Percentiles rank a stretch among this genome's conserved stretches.
phyloP scores from a whole-genome alignment of 2,888 invertebrate species.

The Chironomus tentans region DNA sequence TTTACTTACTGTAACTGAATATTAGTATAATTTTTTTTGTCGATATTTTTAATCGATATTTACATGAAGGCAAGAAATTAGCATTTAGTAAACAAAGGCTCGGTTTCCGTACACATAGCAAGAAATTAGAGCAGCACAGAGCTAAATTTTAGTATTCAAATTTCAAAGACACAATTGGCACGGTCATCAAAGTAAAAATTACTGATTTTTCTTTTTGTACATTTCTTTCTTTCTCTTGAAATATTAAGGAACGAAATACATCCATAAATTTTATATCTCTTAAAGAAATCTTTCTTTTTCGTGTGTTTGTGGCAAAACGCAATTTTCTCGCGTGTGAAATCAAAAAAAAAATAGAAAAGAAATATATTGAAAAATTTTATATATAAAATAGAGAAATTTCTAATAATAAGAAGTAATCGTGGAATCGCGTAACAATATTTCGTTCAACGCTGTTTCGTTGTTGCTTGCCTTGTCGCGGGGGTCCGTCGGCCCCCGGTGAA shows the following conservation, averaged over 20 bases:
- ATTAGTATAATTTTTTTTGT: too few species aligned
- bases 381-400: neutral
- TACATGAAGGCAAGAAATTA: too few species aligned
- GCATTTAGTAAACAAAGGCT: too few species aligned
- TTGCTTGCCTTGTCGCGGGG: slow-evolving; percentile 75
- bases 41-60: too few species aligned
- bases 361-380: neutral
- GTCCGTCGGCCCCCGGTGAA: slow-evolving; percentile 43
- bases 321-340: neutral
- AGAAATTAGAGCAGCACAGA: too few species aligned
- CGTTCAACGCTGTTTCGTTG: slow-evolving; percentile 61
- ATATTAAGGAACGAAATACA: neutral
- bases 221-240: too few species aligned
- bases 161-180: too few species aligned
- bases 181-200: neutral
- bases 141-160: too few species aligned
- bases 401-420: neutral
- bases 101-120: too few species aligned
- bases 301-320: neutral
- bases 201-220: too few species aligned
- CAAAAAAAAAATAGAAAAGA: neutral
- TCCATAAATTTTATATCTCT: too few species aligned
- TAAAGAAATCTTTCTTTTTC: neutral
- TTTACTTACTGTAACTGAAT: too few species aligned
- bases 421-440: slow-evolving; percentile 8